Base-by-base conservation (phyloP, 2,888 invertebrate species). In the Idaea biselata region DNA sequence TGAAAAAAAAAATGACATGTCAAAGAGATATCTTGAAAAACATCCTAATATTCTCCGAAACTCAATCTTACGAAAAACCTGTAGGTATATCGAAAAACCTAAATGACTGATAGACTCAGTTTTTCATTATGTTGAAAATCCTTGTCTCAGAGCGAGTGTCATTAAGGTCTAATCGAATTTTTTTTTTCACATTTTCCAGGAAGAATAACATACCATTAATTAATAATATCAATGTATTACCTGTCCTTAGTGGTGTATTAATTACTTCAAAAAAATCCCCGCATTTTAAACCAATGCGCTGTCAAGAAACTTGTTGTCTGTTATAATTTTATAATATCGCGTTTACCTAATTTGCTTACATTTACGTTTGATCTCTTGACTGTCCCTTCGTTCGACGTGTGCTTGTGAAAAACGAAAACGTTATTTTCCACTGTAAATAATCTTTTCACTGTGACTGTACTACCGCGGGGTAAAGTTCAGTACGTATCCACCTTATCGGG, bases 401-500 rank as follows among this genome's bases (percentile, higher is more conserved):
- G 25, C 25, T 25, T 25, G 25, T 25, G 25, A 25, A 3, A 25
- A 3, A 25, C 5, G n/a, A n/a, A n/a, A n/a, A n/a, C n/a, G n/a
- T n/a, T n/a, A n/a, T n/a, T n/a, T n/a, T n/a, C n/a, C n/a, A n/a
- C 16, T 16, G 31, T 59, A 59, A 56, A 59, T 55, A 25, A 5
- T 5, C 3, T 14, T 14, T 58, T 18, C n/a, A 44, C 44, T 44
- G 44, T 44, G 44, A 44, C 44, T 44, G 14, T 44, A 44, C 14
- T 8, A 44, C 8, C 8, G 14, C 44, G 44, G 44, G 44, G 44
- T 44, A 44, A 44, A 44, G 11, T 14, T 44, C 44, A 44, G 61
- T 60, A 61, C 63, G 63, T n/a, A 61, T 64, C 53, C 58, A 58
- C 69, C 66, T 71, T 71, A 71, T 71, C 69, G 60, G 61, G 66